These are phyloP conservation scores for Saccopteryx bilineata DNA, from an alignment of 2,113 vertebrate species.

Conservation along the genomic window DNA sequence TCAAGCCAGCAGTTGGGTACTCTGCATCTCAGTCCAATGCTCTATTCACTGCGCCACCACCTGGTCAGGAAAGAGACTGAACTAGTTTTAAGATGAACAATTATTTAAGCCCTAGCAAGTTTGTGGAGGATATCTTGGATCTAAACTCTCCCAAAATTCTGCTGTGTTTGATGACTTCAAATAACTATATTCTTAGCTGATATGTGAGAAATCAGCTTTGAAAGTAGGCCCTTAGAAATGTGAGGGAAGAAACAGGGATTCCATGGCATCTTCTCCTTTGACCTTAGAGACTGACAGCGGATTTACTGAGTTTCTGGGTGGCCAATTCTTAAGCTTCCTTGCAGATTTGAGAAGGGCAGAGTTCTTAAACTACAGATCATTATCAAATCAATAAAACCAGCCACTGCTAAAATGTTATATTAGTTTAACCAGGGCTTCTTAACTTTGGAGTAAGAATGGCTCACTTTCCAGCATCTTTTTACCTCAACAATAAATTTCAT, in stretches of 20 bases:
- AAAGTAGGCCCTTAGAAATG: no score
- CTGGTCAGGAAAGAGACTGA: not conserved
- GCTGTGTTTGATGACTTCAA: not conserved
- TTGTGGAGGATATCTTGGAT: not conserved
- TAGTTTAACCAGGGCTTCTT: not conserved
- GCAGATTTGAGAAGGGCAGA: not conserved
- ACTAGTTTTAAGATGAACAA: not conserved
- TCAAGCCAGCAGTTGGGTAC: no score
- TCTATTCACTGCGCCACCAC: no score
- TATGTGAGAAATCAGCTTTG: not conserved
- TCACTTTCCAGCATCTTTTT: not conserved
- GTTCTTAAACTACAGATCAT: not conserved
- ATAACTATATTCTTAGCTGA: not conserved
- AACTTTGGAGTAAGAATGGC: accelerated
- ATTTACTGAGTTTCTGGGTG: not conserved
- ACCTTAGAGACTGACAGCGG: not conserved
- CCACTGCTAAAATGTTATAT: not conserved
- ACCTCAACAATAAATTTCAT: not conserved
- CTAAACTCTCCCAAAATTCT: not conserved
- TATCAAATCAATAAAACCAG: not conserved
- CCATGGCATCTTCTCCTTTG: not conserved
- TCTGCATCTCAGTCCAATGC: no score
- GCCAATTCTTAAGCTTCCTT: not conserved
- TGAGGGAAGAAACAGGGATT: not conserved
- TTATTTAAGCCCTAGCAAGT: not conserved